phyloP scores from a whole-genome alignment of 1,140 invertebrate species.

The Dryas iulia region DNA sequence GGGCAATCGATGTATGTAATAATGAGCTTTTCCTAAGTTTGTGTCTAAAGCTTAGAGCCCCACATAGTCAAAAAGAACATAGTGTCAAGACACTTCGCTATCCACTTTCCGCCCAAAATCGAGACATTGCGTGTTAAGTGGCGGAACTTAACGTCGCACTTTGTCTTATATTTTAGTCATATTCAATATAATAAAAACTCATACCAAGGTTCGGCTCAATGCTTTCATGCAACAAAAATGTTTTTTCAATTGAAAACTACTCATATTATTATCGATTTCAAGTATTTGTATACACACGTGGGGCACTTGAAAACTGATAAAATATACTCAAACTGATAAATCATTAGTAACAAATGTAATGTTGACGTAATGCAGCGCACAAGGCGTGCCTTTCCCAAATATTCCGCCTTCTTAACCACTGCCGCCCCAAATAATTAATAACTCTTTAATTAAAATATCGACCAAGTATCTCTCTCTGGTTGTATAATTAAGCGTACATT shows the following conservation, averaged over 20 bases:
- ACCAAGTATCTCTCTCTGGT: conserved; percentile 39
- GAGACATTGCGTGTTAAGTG: too few relatives aligned
- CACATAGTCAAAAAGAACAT: too few relatives aligned
- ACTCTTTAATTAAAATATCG: conserved; percentile 68
- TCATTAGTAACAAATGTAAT: conserved; percentile 40
- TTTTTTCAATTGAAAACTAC: not conserved
- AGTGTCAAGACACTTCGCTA: too few relatives aligned
- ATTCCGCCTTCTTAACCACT: conserved; percentile 68
- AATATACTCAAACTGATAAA: conserved; percentile 6
- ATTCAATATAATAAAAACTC: not conserved
- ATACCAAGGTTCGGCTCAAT: not conserved
- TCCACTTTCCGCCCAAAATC: too few relatives aligned
- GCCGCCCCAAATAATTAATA: conserved; percentile 65
- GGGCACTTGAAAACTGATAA: conserved; percentile 11
- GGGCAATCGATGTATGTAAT: too few relatives aligned
- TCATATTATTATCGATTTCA: not conserved
- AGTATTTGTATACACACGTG: conserved; percentile 6
- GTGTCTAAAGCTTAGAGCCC: too few relatives aligned
- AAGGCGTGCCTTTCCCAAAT: conserved; percentile 57
- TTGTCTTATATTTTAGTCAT: not conserved
- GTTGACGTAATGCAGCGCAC: conserved; percentile 40
- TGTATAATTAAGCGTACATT: not conserved
- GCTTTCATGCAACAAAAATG: not conserved
- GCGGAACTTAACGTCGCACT: not conserved
- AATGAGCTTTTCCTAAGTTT: too few relatives aligned